Conservation (phyloP, 2,113 vertebrate species). For the Charina bottae region DNA sequence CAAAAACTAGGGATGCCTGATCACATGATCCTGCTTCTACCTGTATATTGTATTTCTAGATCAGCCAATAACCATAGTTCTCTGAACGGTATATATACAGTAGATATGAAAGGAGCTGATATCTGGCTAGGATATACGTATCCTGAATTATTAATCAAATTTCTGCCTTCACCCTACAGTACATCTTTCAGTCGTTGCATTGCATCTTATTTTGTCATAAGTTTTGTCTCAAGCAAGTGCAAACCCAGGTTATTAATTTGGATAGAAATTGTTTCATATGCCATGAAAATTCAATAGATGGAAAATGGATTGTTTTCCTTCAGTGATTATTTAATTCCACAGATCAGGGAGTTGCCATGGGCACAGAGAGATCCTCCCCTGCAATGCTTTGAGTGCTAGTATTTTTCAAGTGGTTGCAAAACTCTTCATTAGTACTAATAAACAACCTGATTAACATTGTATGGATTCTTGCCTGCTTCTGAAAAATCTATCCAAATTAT, state of each 20-base stretch:
- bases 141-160: constrained; percentile 43
- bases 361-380: constrained; percentile 56
- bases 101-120: neutral
- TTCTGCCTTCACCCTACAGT: constrained; percentile 9
- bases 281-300: constrained; percentile 62
- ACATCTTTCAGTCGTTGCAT: constrained; percentile 43
- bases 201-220: constrained; percentile 60
- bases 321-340: constrained; percentile 68
- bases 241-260: constrained; percentile 65
- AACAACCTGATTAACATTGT: constrained; percentile 70
- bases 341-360: constrained; percentile 62
- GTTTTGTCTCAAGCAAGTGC: constrained; percentile 50
- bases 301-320: constrained; percentile 71
- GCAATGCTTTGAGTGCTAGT: constrained; percentile 55
- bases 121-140: neutral
- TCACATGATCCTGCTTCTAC: neutral
- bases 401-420: constrained; percentile 67
- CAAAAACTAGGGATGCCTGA: neutral
- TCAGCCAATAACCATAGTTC: neutral
- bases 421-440: constrained; percentile 70
- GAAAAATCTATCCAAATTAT: constrained; percentile 60
- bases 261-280: constrained; percentile 55
- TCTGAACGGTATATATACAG: neutral
- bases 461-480: constrained; percentile 60
- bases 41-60: neutral